Base-by-base conservation (phyloP, 2,113 vertebrate species). In the Pelobates fuscus region DNA sequence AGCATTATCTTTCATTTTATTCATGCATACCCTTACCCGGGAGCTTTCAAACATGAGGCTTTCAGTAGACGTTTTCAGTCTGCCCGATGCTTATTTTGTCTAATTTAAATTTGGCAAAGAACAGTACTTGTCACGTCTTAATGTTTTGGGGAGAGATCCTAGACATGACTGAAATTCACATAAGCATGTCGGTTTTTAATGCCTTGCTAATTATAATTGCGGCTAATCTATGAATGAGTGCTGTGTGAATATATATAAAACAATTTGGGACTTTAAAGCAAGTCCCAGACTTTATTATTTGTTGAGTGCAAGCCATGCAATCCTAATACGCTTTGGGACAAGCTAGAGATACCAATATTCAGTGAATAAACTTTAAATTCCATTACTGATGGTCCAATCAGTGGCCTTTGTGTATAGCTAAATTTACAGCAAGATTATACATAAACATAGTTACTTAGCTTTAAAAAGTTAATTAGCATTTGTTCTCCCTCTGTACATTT, bases 101-200 rank as follows among this genome's bases (percentile, higher is more conserved):
- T 26, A 24, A 24, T 29, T 41, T 59, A 8, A 52, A 18, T 24
- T 20, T 61, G 55, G 52, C 32, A 46, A 58, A 66, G 62, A 44
- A 59, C 37, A 29, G 44, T 8, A 44, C 20, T 67, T 76, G 70
- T 49, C 44, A 49, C 15, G 44, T 15, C 8, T 17, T 14, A 14
- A n/a, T 65, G n/a, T 76, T 60, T 57, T n/a, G 20, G 20, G 52
- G 15, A 11, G 15, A 27, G 8, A n/a, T 32, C 26, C 64, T 30
- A 76, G 72, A 76, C 64, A 76, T 76, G 64, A 75, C 61, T 24
- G 49, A 76, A 29, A 49, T 18, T 60, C 72, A 49, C 59, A 58
- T 30, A 25, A 49, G 37, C 72, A 10, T 76, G 72, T 73, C 60
- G 20, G 27, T 24, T 24, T 1, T 37, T 46, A 46, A 57, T 67